Evolutionary conservation across 2,113 vertebrate species (phyloP).

Genomic region (Pollimyrus isidori): DNA sequence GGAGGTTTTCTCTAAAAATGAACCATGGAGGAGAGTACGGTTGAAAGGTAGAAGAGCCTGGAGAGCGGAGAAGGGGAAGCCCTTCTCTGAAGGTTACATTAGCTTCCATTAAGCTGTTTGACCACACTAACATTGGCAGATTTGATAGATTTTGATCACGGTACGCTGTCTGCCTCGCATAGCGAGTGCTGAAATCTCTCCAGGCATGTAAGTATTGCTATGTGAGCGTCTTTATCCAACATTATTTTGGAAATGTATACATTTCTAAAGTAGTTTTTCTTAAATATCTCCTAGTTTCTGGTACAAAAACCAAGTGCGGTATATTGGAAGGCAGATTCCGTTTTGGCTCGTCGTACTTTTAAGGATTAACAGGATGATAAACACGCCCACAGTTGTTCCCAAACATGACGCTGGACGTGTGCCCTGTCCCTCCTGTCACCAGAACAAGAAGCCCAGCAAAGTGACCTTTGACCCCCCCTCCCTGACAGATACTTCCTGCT

Average conservation of each 20-base stretch:
- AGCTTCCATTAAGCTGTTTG: conserved; percentile 3
- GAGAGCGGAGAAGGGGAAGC: neutral
- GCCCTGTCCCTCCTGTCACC: neutral
- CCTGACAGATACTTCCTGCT: too few relatives aligned
- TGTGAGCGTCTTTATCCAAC: neutral
- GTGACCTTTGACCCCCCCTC: too few relatives aligned
- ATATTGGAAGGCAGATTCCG: neutral
- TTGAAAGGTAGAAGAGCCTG: conserved; percentile 21
- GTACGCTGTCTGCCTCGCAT: neutral
- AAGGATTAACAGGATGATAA: neutral
- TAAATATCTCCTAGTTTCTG: neutral
- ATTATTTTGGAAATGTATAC: neutral
- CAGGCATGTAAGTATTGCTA: neutral
- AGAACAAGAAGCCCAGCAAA: conserved; percentile 30
- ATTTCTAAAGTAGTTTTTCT: neutral
- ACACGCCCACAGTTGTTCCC: neutral
- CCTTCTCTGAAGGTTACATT: neutral
- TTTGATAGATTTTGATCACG: neutral
- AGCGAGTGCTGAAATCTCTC: neutral
- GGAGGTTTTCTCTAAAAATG: conserved; percentile 44
- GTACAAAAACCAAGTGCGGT: neutral
- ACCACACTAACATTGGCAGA: neutral
- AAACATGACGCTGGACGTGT: neutral
- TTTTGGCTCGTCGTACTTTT: neutral
- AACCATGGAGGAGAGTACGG: conserved; percentile 34